Percentiles rank a stretch among this genome's conserved stretches.
Conservation (phyloP, 2,888 invertebrate genomes). For the Petrolisthes manimaculis region DNA sequence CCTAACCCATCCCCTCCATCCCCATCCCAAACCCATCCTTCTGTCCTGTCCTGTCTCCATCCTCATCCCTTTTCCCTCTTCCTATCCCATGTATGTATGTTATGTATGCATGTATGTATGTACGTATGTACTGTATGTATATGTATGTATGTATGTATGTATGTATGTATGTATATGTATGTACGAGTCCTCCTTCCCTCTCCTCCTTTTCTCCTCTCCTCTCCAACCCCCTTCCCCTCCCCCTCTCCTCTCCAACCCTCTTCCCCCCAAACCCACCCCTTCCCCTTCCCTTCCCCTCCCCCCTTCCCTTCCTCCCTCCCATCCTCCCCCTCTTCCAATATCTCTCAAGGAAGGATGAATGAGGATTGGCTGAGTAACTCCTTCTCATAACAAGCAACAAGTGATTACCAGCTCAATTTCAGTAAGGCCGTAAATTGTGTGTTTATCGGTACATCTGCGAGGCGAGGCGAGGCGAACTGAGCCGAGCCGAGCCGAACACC, state of each 20-base stretch:
- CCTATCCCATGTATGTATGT: too few species aligned
- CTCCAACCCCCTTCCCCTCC: neutral
- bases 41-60: too few species aligned
- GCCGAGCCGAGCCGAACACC: too few species aligned
- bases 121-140: too few species aligned
- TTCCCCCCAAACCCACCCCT: neutral
- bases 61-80: too few species aligned
- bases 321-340: neutral
- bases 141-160: too few species aligned
- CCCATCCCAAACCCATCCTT: too few species aligned
- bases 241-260: neutral
- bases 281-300: neutral
- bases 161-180: too few species aligned
- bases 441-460: conserved; percentile 37
- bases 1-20: too few species aligned
- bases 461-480: too few species aligned
- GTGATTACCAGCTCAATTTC: conserved; percentile 56
- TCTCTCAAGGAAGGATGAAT: neutral
- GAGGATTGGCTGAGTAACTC: conserved; percentile 13
- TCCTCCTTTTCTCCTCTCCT: neutral
- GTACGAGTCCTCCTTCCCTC: neutral
- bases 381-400: conserved; percentile 57
- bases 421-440: conserved; percentile 39
- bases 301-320: neutral
- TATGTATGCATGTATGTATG: too few species aligned